phyloP scores from a whole-genome alignment of 2,113 vertebrate genomes.

The Grammatotria lemairii region DNA sequence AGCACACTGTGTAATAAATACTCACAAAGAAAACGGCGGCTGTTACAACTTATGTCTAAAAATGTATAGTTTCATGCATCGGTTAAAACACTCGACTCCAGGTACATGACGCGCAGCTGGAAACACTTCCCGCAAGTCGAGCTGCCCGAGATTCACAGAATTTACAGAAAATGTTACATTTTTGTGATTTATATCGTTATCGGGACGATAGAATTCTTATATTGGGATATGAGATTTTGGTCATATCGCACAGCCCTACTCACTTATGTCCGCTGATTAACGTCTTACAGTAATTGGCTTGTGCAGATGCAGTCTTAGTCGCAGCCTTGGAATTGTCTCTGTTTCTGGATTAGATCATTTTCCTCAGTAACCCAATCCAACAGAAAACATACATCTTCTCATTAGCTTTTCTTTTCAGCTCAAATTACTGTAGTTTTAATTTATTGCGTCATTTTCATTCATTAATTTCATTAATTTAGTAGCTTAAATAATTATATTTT shows the following conservation, averaged over 20 bases:
- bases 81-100: fast-evolving
- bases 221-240: neutral
- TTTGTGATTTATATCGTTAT: neutral
- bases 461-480: neutral
- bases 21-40: fast-evolving
- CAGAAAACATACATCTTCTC: neutral
- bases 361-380: neutral
- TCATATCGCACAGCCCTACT: neutral
- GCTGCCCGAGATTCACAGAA: neutral
- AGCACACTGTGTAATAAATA: fast-evolving
- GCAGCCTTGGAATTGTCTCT: neutral
- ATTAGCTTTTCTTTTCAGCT: neutral
- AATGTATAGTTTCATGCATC: fast-evolving
- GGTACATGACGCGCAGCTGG: fast-evolving
- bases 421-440: neutral
- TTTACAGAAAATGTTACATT: neutral
- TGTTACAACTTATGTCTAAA: fast-evolving
- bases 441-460: neutral
- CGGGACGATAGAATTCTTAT: neutral
- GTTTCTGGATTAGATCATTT: neutral
- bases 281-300: neutral
- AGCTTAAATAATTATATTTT: neutral
- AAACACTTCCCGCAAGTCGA: neutral
- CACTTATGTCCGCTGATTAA: neutral
- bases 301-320: neutral